Evolutionary conservation across 1,140 invertebrate species (phyloP), one percentile per base, ranked within the genome.

Genomic region (Orussus abietinus): DNA sequence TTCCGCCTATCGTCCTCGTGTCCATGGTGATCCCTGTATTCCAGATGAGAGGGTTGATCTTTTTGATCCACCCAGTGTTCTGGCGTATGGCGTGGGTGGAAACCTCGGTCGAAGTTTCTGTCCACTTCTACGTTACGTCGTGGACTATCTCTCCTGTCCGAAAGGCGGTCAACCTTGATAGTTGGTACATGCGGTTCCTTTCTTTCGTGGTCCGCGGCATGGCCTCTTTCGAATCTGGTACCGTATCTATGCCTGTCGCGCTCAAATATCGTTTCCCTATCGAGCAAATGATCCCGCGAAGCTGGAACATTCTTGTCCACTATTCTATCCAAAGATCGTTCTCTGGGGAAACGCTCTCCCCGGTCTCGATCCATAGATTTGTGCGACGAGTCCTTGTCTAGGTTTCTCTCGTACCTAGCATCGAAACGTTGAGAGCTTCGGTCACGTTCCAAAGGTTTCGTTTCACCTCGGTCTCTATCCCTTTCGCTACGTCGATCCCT

Each of bases 31-130:
- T 68, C 65, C 1, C 62, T 47, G 38, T 64, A 65, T 19, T 68
- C 67, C 4, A 69, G 41, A 28, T 60, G 63, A 0, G 46, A 10
- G 2, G 49, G 33, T 0, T 60, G n/a, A 5, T 71, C 69, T 4
- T 73, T 65, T 3, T 55, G 58, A 4, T 69, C 64, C 0, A 70
- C 68, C 70, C 70, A 72, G 22, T 69, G 65, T 29, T 72, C 68
- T 0, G 62, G 42, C 1, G 53, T 44, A 4, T 65, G 15, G 22
- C 70, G 55, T 0, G 52, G 42, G n/a, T 66, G 69, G n/a, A n/a
- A n/a, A 4, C 59, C 62, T 7, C 70, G 47, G 14, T 69, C 68
- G 19, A 64, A 72, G 17, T 59, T 62, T 17, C 68, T 50, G 2
- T 70, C 66, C 1, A 62, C 41, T 3, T 69, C 68, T 3, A 66